Conservation (phyloP, 2,113 vertebrate genomes). For the Antennarius striatus region DNA sequence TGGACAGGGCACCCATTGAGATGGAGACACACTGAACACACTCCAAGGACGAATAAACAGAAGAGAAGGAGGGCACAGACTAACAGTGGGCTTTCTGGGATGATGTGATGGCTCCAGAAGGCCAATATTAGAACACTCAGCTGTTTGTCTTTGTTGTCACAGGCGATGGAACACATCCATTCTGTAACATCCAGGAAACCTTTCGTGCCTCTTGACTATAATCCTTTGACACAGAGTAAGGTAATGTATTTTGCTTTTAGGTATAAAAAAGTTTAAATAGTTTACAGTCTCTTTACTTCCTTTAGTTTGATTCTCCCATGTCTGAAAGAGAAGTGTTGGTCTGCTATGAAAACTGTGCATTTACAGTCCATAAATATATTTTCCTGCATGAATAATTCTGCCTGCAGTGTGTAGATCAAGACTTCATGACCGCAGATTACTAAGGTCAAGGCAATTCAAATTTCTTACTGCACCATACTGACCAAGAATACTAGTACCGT, state of each 20-base stretch:
- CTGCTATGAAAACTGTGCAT: conserved; percentile 5
- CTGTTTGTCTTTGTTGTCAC: no score
- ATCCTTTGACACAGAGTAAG: conserved; percentile 11
- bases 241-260: not conserved
- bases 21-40: conserved; percentile 61
- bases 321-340: not conserved
- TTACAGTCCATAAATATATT: not conserved
- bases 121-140: conserved; percentile 11
- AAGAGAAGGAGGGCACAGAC: conserved; percentile 64
- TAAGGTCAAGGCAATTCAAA: no score
- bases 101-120: conserved; percentile 38
- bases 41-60: conserved; percentile 73
- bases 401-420: conserved; percentile 1
- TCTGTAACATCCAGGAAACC: not conserved
- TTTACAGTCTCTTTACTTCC: conserved; percentile 15
- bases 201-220: not conserved
- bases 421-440: not conserved
- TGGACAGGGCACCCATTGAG: conserved; percentile 64
- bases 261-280: conserved; percentile 1
- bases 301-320: not conserved
- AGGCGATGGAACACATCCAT: not conserved
- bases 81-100: conserved; percentile 56
- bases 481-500: no score
- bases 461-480: no score
- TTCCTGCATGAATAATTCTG: not conserved